A percentile compares a stretch with the other conserved stretches of the same genome.
phyloP scores from a whole-genome alignment of 2,113 vertebrate species.

The Equus przewalskii region DNA sequence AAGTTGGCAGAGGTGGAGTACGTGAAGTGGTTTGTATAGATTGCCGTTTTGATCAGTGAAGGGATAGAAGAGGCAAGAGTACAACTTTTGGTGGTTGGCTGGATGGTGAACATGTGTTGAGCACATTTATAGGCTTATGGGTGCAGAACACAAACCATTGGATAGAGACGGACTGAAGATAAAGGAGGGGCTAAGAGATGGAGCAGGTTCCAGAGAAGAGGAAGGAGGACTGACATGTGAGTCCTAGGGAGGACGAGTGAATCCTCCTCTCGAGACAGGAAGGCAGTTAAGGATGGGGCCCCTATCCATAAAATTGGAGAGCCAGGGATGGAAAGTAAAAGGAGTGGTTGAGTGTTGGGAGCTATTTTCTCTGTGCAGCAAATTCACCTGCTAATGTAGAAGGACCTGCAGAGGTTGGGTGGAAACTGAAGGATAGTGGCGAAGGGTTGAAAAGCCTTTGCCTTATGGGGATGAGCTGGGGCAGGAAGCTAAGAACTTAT shows the following conservation, averaged over 20 bases:
- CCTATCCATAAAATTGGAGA: background rate
- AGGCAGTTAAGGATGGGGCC: background rate
- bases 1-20: conserved; percentile 7
- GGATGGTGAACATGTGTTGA: background rate
- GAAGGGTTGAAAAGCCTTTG: background rate
- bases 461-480: background rate
- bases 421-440: background rate
- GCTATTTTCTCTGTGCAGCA: conserved; percentile 14
- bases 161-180: background rate
- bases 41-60: conserved; percentile 20
- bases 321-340: background rate
- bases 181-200: background rate
- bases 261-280: background rate
- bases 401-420: background rate
- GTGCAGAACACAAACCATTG: background rate
- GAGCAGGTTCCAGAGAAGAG: background rate
- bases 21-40: conserved; percentile 13
- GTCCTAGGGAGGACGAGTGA: background rate
- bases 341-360: background rate
- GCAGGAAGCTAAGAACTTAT: background rate
- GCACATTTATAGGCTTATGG: background rate
- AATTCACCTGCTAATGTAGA: background rate
- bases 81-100: conserved; percentile 6
- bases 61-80: background rate
- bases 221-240: background rate